phyloP scores from a whole-genome alignment of 2,797 vertebrate genomes.

The Limosa lapponica region DNA sequence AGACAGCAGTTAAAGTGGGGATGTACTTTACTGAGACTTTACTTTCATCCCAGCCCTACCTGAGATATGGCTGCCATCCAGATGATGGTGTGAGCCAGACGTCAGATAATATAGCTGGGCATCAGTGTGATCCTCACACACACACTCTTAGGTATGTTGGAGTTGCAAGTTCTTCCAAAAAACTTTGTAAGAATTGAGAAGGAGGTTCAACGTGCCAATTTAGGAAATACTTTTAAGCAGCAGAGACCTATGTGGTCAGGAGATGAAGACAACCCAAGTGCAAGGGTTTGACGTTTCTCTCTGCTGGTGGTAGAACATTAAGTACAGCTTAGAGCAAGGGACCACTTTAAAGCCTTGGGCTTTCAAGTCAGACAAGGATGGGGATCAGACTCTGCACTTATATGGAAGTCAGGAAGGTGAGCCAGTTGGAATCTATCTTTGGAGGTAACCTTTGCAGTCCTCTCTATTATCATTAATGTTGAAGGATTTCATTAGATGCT shows the following conservation, averaged over 20 bases:
- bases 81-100: neutral
- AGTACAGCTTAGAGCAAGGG: neutral
- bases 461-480: neutral
- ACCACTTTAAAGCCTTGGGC: neutral
- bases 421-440: neutral
- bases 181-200: neutral
- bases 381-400: neutral
- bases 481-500: neutral
- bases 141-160: neutral
- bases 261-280: neutral
- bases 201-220: fast-evolving
- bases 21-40: neutral
- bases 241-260: neutral
- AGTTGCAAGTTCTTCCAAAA: neutral
- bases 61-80: neutral
- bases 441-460: neutral
- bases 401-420: neutral
- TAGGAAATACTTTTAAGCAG: neutral
- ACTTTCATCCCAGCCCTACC: neutral
- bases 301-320: slow-evolving; percentile 4
- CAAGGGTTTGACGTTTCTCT: neutral
- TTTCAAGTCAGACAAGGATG: neutral
- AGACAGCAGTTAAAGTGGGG: neutral
- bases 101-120: neutral
- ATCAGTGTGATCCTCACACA: neutral